Evolutionary conservation across 1,140 invertebrate genomes (phyloP).

Genomic region (Bilobella aurantiaca): DNA sequence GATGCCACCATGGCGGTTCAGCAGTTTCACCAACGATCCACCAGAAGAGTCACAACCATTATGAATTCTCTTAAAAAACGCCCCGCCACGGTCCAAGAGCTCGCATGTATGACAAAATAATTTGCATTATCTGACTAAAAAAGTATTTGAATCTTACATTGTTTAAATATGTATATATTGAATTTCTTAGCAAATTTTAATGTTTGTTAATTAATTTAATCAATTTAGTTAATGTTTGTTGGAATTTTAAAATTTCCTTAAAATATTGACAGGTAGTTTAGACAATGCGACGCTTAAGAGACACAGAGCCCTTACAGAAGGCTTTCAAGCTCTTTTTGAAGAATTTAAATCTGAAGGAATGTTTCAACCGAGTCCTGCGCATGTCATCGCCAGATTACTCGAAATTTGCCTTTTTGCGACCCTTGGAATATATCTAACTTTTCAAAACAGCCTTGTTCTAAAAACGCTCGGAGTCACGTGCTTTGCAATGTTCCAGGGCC

Average conservation of each 20-base stretch:
- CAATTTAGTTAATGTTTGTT: no score
- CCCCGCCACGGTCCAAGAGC: slow-evolving; percentile 15
- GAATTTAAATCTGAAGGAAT: slow-evolving; percentile 27
- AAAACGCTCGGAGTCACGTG: slow-evolving; percentile 17
- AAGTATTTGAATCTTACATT: no score
- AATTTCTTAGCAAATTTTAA: no score
- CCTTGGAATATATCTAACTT: slow-evolving; percentile 24
- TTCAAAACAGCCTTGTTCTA: background rate
- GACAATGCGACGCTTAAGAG: slow-evolving; percentile 15
- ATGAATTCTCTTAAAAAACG: slow-evolving; percentile 25
- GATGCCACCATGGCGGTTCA: slow-evolving; percentile 23
- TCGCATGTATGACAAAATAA: no score
- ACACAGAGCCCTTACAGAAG: slow-evolving; percentile 26
- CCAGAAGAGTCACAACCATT: slow-evolving; percentile 23
- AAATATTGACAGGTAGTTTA: slow-evolving; percentile 18
- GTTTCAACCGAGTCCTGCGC: slow-evolving; percentile 21
- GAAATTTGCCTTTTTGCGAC: slow-evolving; percentile 20
- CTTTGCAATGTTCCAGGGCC: slow-evolving; percentile 29
- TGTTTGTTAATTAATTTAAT: no score
- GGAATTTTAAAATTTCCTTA: no score
- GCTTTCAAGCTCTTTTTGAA: slow-evolving; percentile 24
- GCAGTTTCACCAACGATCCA: slow-evolving; percentile 28
- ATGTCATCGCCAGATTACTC: slow-evolving; percentile 23
- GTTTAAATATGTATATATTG: no score
- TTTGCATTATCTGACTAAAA: no score